phyloP scores from a whole-genome alignment of 2,113 vertebrate genomes.

The Nicator chloris region DNA sequence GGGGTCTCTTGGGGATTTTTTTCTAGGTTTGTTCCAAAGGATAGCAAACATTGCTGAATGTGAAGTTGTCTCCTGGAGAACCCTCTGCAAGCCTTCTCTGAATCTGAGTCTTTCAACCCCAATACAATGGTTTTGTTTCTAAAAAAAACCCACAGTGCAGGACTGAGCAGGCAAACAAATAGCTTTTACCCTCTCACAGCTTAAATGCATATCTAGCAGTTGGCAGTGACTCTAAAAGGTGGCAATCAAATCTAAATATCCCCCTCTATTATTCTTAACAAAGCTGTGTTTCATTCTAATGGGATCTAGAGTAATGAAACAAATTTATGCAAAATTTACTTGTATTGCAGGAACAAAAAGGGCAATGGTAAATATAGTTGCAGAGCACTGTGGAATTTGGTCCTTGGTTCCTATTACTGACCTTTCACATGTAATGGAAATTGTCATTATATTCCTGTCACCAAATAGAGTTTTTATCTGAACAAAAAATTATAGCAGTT shows the following conservation, averaged over 20 bases:
- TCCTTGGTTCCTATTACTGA: neutral
- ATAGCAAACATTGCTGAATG: neutral
- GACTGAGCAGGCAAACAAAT: neutral
- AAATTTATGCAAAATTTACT: neutral
- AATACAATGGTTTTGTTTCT: neutral
- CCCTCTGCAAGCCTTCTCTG: neutral
- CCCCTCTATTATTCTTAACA: neutral
- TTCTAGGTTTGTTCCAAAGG: neutral
- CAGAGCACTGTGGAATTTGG: neutral
- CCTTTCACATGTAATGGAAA: neutral
- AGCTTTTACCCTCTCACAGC: neutral
- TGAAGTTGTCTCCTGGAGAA: neutral
- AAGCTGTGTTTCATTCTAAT: neutral
- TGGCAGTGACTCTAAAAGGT: neutral
- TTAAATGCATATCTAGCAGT: neutral
- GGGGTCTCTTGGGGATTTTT: no score
- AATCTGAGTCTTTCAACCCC: neutral
- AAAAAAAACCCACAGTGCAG: accelerated
- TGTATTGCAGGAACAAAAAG: neutral
- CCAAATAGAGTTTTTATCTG: neutral
- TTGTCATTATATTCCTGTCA: neutral
- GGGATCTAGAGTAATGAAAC: neutral
- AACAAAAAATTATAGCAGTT: neutral
- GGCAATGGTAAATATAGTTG: neutral
- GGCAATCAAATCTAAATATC: neutral